Conservation (phyloP, 1,140 invertebrate species). For the Aphelenchoides besseyi region DNA sequence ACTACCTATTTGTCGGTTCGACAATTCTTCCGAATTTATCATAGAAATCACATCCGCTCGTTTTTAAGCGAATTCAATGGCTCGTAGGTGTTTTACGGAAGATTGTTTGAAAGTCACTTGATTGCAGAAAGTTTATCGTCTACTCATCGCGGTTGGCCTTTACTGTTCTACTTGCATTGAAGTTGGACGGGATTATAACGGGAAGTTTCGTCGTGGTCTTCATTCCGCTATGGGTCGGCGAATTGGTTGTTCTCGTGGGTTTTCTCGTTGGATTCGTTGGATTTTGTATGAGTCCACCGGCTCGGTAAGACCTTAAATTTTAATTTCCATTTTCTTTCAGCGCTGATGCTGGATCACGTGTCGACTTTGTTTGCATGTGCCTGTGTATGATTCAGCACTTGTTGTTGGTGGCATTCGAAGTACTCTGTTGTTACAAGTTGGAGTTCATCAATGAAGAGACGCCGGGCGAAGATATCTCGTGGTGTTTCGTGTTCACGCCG, state of each 20-base stretch:
- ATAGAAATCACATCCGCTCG: slow-evolving; percentile 41
- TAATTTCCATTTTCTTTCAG: no score
- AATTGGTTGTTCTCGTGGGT: slow-evolving; percentile 36
- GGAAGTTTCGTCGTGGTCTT: slow-evolving; percentile 37
- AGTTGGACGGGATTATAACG: slow-evolving; percentile 26
- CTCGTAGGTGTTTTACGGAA: slow-evolving; percentile 29
- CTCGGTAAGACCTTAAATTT: slow-evolving; percentile 32
- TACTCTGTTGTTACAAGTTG: slow-evolving; percentile 41
- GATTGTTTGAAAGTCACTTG: background rate
- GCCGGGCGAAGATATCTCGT: slow-evolving; percentile 30
- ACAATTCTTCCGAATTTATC: slow-evolving; percentile 25
- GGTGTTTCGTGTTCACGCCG: slow-evolving; percentile 37
- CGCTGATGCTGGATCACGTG: slow-evolving; percentile 22
- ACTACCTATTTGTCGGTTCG: background rate
- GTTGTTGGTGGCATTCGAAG: slow-evolving; percentile 15
- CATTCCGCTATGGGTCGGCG: slow-evolving; percentile 39
- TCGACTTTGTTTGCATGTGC: slow-evolving; percentile 32
- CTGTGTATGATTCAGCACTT: slow-evolving; percentile 20
- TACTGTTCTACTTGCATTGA: slow-evolving; percentile 32
- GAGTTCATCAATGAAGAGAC: slow-evolving; percentile 15
- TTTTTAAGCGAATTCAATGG: slow-evolving; percentile 46
- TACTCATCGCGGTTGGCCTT: slow-evolving; percentile 40
- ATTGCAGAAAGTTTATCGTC: slow-evolving; percentile 41
- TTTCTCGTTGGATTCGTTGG: slow-evolving; percentile 38
- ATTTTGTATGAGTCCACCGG: slow-evolving; percentile 32